These are phyloP conservation scores for Drosophila nebulosa DNA, from an alignment of 1,140 invertebrate genomes.

Conservation along the genomic window DNA sequence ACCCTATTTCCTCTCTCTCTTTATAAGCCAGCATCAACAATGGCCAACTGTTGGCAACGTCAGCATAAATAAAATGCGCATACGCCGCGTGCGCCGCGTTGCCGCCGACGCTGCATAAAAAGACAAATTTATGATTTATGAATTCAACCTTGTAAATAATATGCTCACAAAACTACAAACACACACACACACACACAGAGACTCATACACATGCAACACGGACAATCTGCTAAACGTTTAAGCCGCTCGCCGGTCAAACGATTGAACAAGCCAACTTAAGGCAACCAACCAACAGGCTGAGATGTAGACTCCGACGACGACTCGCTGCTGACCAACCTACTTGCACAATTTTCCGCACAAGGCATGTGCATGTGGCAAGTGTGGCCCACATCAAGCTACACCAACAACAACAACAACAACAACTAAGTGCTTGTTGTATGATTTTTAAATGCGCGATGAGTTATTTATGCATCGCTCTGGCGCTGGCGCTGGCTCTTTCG, in stretches of 20 bases:
- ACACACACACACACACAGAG: slow-evolving; percentile 23
- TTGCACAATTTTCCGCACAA: slow-evolving; percentile 78
- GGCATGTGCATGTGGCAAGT: slow-evolving; percentile 77
- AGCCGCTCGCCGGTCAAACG: slow-evolving; percentile 32
- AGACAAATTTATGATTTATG: slow-evolving; percentile 80
- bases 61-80: slow-evolving; percentile 67
- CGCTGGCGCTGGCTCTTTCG: slow-evolving; percentile 15
- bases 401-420: slow-evolving; percentile 29
- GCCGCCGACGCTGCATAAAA: slow-evolving; percentile 64
- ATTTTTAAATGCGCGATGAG: slow-evolving; percentile 79
- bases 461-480: slow-evolving; percentile 74
- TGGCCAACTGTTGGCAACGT: slow-evolving; percentile 46
- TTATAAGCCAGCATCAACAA: slow-evolving; percentile 45
- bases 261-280: slow-evolving; percentile 2
- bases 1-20: neutral
- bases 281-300: slow-evolving; percentile 13
- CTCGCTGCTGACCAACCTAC: slow-evolving; percentile 67
- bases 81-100: slow-evolving; percentile 62
- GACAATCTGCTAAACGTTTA: slow-evolving; percentile 51
- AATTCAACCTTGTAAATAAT: slow-evolving; percentile 80
- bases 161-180: slow-evolving; percentile 66
- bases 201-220: slow-evolving; percentile 15
- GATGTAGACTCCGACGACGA: neutral
- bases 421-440: slow-evolving; percentile 57
- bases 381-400: slow-evolving; percentile 70